Conservation (phyloP, 2,888 invertebrate species). For the Melanostoma scalare region DNA sequence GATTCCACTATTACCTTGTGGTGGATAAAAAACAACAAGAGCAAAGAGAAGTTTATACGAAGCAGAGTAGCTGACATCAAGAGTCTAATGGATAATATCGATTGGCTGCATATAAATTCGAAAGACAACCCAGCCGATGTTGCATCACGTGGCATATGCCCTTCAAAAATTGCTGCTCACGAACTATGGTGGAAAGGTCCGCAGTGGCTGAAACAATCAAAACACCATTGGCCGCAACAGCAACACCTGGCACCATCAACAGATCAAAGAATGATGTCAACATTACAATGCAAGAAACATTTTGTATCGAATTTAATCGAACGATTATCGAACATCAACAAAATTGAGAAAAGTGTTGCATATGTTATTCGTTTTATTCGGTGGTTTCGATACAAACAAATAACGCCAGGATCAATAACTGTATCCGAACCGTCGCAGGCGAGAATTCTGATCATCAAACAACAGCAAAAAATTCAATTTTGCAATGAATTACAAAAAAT, state of each 20-base stretch:
- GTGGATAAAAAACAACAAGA: constrained; percentile 13
- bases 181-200: too few species aligned
- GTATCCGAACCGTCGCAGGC: neutral
- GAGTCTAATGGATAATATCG: constrained; percentile 12
- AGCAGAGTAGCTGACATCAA: constrained; percentile 12
- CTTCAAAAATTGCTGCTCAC: too few species aligned
- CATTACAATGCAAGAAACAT: constrained; percentile 6
- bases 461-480: constrained; percentile 18
- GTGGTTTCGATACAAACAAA: constrained; percentile 7
- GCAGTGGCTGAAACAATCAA: too few species aligned
- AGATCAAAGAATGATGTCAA: neutral
- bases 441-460: constrained; percentile 1
- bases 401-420: constrained; percentile 7
- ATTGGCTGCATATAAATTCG: constrained; percentile 11
- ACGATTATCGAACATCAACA: too few species aligned
- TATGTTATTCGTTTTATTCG: constrained; percentile 4
- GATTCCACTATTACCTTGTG: constrained; percentile 13
- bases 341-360: neutral
- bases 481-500: constrained; percentile 4
- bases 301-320: too few species aligned
- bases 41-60: constrained; percentile 16
- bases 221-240: constrained; percentile 49
- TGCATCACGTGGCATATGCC: neutral
- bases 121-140: constrained; percentile 4
- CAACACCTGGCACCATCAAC: constrained; percentile 26